Evolutionary conservation across 2,888 invertebrate species (phyloP), one percentile per base, ranked within the genome.

Genomic region (Crossocerus cetratus): DNA sequence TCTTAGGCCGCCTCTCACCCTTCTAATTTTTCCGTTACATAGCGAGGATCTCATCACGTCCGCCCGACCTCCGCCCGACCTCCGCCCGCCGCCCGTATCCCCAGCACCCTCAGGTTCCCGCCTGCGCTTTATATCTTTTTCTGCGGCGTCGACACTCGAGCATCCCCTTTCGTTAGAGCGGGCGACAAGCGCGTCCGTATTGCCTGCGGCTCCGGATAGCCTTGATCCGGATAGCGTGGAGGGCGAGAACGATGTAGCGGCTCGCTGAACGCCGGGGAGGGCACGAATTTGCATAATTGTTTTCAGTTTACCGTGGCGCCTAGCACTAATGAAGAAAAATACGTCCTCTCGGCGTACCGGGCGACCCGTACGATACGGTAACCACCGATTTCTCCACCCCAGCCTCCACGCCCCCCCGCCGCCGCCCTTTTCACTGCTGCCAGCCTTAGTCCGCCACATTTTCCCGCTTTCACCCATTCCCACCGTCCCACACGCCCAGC

Each of bases 211-310:
- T 62, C 56, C 22, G 49, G 61, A 65, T 49, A 57, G 65, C 66
- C 57, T 32, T 23, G 60, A 21, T 22, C 21, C 45, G 54, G 8
- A 43, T 16, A 49, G n/a, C 49, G 16, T 49, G 49, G 49, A 54
- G 69, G 58, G 65, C 23, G 56, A 54, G 49, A 58, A 44, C 42
- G 65, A n/a, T n/a, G 59, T 49, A 23, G 21, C 20, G 49, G 22
- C 23, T 23, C 20, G 49, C 66, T 66, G 71, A 57, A 69, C 21
- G 66, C 70, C 23, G 65, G 67, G 63, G 69, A 74, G 68, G 73
- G 65, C 67, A 67, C 69, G 81, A 83, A 86, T 87, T 87, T 87
- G 85, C 86, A 87, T 86, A 86, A 87, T 87, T 87, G 86, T 85
- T 86, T 86, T 84, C 82, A 83, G 83, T 83, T 87, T 84, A 83